Evolutionary conservation across 1,140 invertebrate species (phyloP).

Genomic region (Drosophila elegans): DNA sequence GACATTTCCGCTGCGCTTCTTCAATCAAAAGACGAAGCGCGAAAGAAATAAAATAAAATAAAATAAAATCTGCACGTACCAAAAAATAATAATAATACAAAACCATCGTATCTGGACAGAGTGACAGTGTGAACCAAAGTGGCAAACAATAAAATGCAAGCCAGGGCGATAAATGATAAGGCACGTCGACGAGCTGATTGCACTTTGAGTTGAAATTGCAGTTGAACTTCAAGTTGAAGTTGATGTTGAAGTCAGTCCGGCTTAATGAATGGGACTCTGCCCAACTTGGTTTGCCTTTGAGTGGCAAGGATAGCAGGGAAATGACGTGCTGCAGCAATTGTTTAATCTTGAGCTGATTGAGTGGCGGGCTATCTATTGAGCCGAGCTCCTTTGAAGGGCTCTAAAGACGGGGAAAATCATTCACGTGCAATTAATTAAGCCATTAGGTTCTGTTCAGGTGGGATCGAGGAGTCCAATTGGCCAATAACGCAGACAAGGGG

Average conservation of each 20-base stretch:
- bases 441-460: conserved; percentile 29
- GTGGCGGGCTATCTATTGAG: conserved; percentile 36
- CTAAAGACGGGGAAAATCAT: neutral
- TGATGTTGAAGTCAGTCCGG: conserved; percentile 5
- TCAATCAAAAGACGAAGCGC: conserved; percentile 74
- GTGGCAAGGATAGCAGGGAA: conserved; percentile 37
- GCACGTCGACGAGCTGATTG: conserved; percentile 61
- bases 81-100: conserved; percentile 37
- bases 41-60: conserved; percentile 44
- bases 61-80: conserved; percentile 58
- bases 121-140: conserved; percentile 65
- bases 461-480: neutral
- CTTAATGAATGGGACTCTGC: conserved; percentile 45
- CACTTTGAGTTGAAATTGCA: conserved; percentile 37
- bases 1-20: conserved; percentile 74
- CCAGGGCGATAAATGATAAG: conserved; percentile 75
- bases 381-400: conserved; percentile 9
- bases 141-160: conserved; percentile 73
- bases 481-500: neutral
- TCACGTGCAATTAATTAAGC: conserved; percentile 51
- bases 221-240: conserved; percentile 16
- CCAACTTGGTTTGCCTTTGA: conserved; percentile 32
- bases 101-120: conserved; percentile 25
- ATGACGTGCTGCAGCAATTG: conserved; percentile 29
- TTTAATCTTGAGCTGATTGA: conserved; percentile 45